These are phyloP conservation scores for Scaptodrosophila latifasciaeformis DNA, from an alignment of 2,888 invertebrate genomes.

Conservation along the genomic window DNA sequence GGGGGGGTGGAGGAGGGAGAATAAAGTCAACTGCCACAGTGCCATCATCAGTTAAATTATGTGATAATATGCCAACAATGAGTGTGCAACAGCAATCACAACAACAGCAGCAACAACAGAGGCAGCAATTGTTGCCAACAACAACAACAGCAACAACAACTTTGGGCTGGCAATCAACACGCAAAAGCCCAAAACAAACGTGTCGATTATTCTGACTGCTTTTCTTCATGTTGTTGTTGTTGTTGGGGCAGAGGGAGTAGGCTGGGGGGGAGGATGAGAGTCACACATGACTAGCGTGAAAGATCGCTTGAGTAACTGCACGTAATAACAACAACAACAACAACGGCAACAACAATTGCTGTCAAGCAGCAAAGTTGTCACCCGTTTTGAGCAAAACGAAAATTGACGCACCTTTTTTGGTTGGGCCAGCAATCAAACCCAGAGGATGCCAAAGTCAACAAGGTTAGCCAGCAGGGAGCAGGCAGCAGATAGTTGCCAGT, in stretches of 20 bases:
- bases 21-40: slow-evolving; percentile 34
- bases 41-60: slow-evolving; percentile 70
- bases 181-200: slow-evolving; percentile 65
- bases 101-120: slow-evolving; percentile 26
- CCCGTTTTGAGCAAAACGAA: slow-evolving; percentile 19
- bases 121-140: slow-evolving; percentile 14
- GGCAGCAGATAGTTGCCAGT: too few species aligned
- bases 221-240: too few species aligned
- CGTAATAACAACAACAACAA: slow-evolving; percentile 29
- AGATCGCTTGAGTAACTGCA: slow-evolving; percentile 47
- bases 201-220: slow-evolving; percentile 36
- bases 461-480: too few species aligned
- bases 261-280: slow-evolving; percentile 1
- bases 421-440: slow-evolving; percentile 55
- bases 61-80: slow-evolving; percentile 70
- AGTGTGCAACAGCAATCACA: slow-evolving; percentile 57
- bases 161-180: slow-evolving; percentile 54
- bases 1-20: neutral
- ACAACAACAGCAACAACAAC: slow-evolving; percentile 22
- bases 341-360: slow-evolving; percentile 28
- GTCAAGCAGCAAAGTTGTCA: slow-evolving; percentile 19
- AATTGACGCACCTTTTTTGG: slow-evolving; percentile 56
- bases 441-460: too few species aligned
- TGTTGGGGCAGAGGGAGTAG: neutral
- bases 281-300: slow-evolving; percentile 42